Evolutionary conservation across 2,113 vertebrate species (phyloP), one percentile per base, ranked within the genome.

Genomic region (Theristicus caerulescens): DNA sequence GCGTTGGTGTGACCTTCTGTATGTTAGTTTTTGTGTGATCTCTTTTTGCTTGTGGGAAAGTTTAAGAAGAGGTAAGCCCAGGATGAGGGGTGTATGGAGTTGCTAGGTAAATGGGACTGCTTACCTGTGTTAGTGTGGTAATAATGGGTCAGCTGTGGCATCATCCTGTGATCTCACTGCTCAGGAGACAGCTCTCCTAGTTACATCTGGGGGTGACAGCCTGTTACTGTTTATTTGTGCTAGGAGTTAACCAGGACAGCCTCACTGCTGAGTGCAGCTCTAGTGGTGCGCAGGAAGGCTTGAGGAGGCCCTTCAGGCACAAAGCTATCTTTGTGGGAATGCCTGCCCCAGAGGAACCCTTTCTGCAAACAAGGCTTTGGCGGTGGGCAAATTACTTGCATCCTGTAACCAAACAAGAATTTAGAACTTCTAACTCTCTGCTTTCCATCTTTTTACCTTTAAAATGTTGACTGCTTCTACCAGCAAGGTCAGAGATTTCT

Each of bases 1-100:
- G 20, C 22, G 4, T 6, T 57, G 2, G 13, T 38, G 1, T 29
- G 51, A 1, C 1, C 1, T 26, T 57, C 15, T 87, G 1, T 0
- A 0, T 31, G 1, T 21, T 18, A 24, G 4, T 55, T 74, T 46
- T 1, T 24, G 1, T 25, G 2, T 22, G 1, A 5, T 52, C 0
- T 16, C 0, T n/a, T n/a, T 55, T 13, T 73, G 6, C 1, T 73
- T 27, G 1, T 19, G 12, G 27, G 8, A 1, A 38, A 19, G 7
- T 2, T 2, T 77, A 8, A 31, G 9, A 16, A 16, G 32, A 52
- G 13, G 7, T 3, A 3, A 46, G 40, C 4, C 7, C 1, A 9
- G 13, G 14, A 9, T 44, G 8, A 51, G 13, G 1, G 3, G 3
- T 7, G 6, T 11, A 4, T 9, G 14, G 24, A 34, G 8, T 4